Conservation (phyloP, 2,113 vertebrate genomes). For the Zootoca vivipara region DNA sequence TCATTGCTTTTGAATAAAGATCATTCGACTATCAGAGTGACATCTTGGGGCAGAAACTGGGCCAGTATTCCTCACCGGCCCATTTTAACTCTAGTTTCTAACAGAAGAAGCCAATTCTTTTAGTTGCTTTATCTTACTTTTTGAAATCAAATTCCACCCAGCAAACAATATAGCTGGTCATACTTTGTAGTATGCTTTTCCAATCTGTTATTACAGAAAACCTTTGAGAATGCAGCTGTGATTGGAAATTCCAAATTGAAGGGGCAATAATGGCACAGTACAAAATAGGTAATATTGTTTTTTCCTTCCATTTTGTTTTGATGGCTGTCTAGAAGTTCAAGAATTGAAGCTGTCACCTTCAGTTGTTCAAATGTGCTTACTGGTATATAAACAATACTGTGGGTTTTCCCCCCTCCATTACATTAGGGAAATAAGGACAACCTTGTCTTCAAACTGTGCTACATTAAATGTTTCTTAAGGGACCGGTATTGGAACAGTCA, state of each 20-base stretch:
- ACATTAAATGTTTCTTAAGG: too few species aligned
- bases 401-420: background rate
- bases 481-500: too few species aligned
- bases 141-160: slow-evolving; percentile 61
- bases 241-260: slow-evolving; percentile 34
- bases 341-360: background rate
- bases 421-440: background rate
- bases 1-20: background rate
- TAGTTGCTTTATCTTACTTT: slow-evolving; percentile 65
- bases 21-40: background rate
- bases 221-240: background rate
- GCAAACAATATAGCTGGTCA: slow-evolving; percentile 32
- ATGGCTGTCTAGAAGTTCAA: background rate
- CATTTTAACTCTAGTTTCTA: slow-evolving; percentile 46
- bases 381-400: background rate
- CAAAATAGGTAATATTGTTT: background rate
- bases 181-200: slow-evolving; percentile 17
- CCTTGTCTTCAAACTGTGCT: background rate
- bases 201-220: slow-evolving; percentile 26
- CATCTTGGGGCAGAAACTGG: slow-evolving; percentile 24
- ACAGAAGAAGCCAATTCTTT: slow-evolving; percentile 11
- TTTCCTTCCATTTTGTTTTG: background rate
- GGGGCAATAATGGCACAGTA: slow-evolving; percentile 21
- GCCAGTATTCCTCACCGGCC: slow-evolving; percentile 11
- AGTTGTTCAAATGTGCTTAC: background rate